Conservation (phyloP, 2,113 vertebrate genomes). For the Paracanthobrama guichenoti region DNA sequence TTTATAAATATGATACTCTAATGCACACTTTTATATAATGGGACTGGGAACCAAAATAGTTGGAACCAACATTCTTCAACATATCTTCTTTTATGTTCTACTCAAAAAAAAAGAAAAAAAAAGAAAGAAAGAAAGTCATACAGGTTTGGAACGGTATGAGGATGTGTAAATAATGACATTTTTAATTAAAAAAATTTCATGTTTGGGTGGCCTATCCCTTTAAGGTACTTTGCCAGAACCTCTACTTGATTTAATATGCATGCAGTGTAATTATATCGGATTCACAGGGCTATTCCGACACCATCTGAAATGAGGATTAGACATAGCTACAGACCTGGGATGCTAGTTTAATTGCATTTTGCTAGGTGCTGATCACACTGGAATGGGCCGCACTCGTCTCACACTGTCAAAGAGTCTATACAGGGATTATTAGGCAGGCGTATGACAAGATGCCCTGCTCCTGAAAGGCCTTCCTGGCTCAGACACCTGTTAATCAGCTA, state of each 20-base stretch:
- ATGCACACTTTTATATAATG: no score
- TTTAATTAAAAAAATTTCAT: neutral
- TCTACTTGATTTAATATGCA: conserved; percentile 43
- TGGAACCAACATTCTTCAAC: no score
- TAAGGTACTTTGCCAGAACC: neutral
- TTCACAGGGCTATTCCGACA: conserved; percentile 34
- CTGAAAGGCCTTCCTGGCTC: conserved; percentile 6
- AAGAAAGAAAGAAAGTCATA: no score
- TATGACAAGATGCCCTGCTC: conserved; percentile 21
- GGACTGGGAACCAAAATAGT: no score
- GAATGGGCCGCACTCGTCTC: conserved; percentile 21
- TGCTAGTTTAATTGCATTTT: conserved; percentile 55
- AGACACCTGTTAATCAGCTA: conserved; percentile 47
- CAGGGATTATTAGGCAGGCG: conserved; percentile 44
- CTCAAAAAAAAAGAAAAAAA: no score
- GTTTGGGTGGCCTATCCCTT: neutral
- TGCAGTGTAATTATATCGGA: conserved; percentile 39
- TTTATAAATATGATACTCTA: no score
- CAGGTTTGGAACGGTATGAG: no score
- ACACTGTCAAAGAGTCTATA: neutral
- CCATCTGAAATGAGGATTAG: conserved; percentile 49
- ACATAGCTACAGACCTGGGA: neutral
- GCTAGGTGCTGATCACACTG: conserved; percentile 14
- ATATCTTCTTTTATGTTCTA: no score
- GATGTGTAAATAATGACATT: no score